Conservation (phyloP, 2,113 vertebrate genomes). For the Planiliza haematocheilus region DNA sequence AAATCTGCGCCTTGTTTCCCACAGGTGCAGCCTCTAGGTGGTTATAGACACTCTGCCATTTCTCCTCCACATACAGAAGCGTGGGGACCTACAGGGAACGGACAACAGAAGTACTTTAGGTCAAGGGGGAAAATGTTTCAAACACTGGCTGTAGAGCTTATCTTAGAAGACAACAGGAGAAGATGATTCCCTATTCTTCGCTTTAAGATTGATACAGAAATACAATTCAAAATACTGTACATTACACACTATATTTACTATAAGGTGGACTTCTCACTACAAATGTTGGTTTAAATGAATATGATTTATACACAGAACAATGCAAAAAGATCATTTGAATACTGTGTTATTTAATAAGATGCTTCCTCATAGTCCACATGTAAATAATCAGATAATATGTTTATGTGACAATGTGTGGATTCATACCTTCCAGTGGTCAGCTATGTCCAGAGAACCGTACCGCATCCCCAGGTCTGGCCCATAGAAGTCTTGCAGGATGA, state of each 20-base stretch:
- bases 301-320: neutral
- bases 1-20: constrained; percentile 75
- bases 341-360: no score
- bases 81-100: constrained; percentile 79
- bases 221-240: no score
- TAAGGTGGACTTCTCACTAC: no score
- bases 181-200: no score
- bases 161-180: no score
- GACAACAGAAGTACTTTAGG: neutral
- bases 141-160: neutral
- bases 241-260: no score
- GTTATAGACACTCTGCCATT: constrained; percentile 80
- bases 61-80: constrained; percentile 70
- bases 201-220: no score
- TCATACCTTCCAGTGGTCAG: constrained; percentile 83
- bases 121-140: neutral
- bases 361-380: no score
- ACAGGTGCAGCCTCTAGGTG: constrained; percentile 81
- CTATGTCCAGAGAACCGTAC: constrained; percentile 84
- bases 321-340: no score
- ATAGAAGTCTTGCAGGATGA: constrained; percentile 84
- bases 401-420: no score
- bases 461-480: constrained; percentile 85
- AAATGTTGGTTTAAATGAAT: no score
- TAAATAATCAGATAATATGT: no score